phyloP scores from a whole-genome alignment of 2,797 vertebrate genomes.

The Alectoris magna region DNA sequence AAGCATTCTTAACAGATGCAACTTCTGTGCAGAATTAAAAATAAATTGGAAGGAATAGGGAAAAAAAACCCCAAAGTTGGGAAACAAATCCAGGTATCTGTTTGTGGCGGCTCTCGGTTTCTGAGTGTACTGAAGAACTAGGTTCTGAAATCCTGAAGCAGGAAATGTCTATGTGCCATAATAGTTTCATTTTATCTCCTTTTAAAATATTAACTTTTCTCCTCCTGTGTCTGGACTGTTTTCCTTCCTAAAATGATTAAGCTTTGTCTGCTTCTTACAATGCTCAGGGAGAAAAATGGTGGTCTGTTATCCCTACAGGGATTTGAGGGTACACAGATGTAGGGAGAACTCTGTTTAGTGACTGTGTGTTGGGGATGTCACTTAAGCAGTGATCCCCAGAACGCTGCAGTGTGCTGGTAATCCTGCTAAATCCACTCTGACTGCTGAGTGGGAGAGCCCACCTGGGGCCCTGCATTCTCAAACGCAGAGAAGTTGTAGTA shows the following conservation, averaged over 20 bases:
- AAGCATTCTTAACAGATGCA: constrained; percentile 37
- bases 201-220: not conserved
- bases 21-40: constrained; percentile 53
- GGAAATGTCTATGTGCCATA: not conserved
- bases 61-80: not conserved
- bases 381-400: constrained; percentile 3
- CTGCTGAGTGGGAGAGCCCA: not conserved
- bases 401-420: not conserved
- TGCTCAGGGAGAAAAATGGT: not conserved
- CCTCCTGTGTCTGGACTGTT: not conserved
- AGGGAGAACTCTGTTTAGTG: not conserved
- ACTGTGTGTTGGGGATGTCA: not conserved
- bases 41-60: constrained; percentile 24
- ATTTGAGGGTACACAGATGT: not conserved
- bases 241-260: not conserved
- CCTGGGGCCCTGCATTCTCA: fast-evolving
- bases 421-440: constrained; percentile 18
- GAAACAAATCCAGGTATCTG: constrained; percentile 40
- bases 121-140: not conserved
- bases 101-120: not conserved
- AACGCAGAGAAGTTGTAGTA: not conserved
- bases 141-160: not conserved
- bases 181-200: not conserved
- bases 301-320: not conserved
- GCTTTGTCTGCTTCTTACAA: not conserved